Evolutionary conservation across 2,797 vertebrate species (phyloP).

Genomic region (Gallirallus australis): DNA sequence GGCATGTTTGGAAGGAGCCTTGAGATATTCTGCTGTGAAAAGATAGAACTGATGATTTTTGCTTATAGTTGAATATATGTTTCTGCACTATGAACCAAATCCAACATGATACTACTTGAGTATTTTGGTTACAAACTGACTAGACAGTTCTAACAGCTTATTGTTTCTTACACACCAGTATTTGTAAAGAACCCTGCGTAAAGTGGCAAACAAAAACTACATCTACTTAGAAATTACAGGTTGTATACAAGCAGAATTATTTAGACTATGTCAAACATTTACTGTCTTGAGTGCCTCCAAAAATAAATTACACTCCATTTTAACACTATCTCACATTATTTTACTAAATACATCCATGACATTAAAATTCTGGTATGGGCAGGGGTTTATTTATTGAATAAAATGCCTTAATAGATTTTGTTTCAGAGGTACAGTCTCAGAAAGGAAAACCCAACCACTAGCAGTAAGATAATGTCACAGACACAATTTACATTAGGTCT

Average conservation of each 20-base stretch:
- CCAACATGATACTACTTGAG: background rate
- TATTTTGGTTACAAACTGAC: background rate
- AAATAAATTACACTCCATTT: background rate
- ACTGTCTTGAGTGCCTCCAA: background rate
- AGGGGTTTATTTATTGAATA: background rate
- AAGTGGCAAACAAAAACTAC: background rate
- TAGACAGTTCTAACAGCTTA: background rate
- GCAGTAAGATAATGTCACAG: background rate
- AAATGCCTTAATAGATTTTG: background rate
- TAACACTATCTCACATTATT: background rate
- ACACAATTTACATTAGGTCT: background rate
- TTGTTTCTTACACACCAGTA: background rate
- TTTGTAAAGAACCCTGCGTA: background rate
- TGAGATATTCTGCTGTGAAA: background rate
- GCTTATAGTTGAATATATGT: rapidly evolving
- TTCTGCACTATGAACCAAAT: background rate
- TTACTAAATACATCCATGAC: background rate
- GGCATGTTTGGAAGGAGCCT: background rate
- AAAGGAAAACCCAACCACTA: background rate
- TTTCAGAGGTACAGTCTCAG: background rate
- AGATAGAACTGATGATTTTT: background rate
- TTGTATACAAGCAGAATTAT: background rate
- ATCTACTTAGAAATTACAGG: background rate
- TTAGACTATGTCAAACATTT: background rate
- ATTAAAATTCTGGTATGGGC: background rate